These are phyloP conservation scores for Shinisaurus crocodilurus DNA, from an alignment of 2,113 vertebrate genomes.

Conservation along the genomic window DNA sequence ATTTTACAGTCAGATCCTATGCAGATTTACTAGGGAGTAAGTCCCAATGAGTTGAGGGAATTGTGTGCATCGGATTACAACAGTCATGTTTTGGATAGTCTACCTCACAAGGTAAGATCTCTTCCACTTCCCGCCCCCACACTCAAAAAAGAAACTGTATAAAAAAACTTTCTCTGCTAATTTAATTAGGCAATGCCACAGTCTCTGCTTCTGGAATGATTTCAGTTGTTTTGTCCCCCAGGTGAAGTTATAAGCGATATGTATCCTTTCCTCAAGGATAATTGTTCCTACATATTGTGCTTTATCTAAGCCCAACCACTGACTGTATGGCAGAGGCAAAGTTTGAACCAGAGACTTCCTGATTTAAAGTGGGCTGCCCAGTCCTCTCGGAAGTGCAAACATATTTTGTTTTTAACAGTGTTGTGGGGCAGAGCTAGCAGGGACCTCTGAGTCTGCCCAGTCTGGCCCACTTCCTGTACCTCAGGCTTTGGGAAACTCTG, in stretches of 20 bases:
- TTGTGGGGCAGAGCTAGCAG: too few species aligned
- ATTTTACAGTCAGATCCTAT: too few species aligned
- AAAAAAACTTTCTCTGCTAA: background rate
- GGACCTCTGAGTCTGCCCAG: too few species aligned
- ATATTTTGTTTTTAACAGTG: background rate
- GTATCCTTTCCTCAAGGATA: background rate
- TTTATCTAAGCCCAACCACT: too few species aligned
- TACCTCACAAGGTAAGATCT: background rate
- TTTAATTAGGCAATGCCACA: too few species aligned
- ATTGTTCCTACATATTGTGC: background rate
- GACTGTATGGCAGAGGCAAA: too few species aligned
- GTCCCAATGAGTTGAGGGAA: background rate
- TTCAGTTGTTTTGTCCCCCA: background rate
- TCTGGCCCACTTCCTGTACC: too few species aligned
- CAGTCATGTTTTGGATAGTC: background rate
- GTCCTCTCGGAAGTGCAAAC: too few species aligned
- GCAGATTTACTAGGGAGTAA: background rate
- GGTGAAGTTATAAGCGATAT: background rate
- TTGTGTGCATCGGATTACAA: background rate
- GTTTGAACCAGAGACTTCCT: too few species aligned
- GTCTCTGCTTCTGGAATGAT: background rate
- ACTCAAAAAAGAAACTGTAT: background rate
- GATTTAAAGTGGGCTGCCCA: too few species aligned
- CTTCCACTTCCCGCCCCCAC: too few species aligned
- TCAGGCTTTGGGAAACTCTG: too few species aligned